Percentiles rank a stretch among this genome's conserved stretches.
These are phyloP conservation scores for Matsumurasca onukii DNA, from an alignment of 1,140 invertebrate species.

Conservation along the genomic window DNA sequence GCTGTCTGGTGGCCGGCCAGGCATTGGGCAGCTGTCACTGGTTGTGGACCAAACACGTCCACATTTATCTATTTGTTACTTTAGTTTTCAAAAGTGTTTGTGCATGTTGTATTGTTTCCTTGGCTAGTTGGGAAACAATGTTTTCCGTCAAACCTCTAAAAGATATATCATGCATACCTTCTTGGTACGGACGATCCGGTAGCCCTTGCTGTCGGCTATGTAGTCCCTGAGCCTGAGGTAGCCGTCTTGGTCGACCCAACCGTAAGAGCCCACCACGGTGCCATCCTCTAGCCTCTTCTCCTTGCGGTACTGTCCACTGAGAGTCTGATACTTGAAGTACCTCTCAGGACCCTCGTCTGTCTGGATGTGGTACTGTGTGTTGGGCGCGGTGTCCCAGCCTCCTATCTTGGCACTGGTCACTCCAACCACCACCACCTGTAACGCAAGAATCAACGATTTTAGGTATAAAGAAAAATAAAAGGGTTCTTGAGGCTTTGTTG, in stretches of 20 bases:
- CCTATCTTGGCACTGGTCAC: constrained; percentile 43
- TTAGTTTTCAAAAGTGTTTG: too few species aligned
- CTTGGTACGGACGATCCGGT: constrained; percentile 74
- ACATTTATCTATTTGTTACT: too few species aligned
- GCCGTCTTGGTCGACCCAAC: constrained; percentile 82
- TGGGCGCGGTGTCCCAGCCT: constrained; percentile 58
- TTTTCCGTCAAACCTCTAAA: too few species aligned
- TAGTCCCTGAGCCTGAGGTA: constrained; percentile 81
- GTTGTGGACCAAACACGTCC: too few species aligned
- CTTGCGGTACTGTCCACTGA: constrained; percentile 84
- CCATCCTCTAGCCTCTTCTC: constrained; percentile 82
- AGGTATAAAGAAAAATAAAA: too few species aligned
- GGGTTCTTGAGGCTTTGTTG: too few species aligned
- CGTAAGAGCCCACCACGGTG: constrained; percentile 62
- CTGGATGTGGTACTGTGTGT: constrained; percentile 83
- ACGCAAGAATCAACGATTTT: too few species aligned
- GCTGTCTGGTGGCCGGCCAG: too few species aligned
- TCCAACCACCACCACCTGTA: constrained; percentile 40
- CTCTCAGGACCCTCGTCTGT: constrained; percentile 87
- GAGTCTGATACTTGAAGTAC: constrained; percentile 83
- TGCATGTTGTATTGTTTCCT: too few species aligned
- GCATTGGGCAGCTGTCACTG: too few species aligned
- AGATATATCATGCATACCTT: too few species aligned
- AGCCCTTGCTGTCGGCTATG: constrained; percentile 78
- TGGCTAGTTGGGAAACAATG: too few species aligned